Base-by-base conservation (phyloP, 2,888 invertebrate species). In the Eubasilissa splendida region DNA sequence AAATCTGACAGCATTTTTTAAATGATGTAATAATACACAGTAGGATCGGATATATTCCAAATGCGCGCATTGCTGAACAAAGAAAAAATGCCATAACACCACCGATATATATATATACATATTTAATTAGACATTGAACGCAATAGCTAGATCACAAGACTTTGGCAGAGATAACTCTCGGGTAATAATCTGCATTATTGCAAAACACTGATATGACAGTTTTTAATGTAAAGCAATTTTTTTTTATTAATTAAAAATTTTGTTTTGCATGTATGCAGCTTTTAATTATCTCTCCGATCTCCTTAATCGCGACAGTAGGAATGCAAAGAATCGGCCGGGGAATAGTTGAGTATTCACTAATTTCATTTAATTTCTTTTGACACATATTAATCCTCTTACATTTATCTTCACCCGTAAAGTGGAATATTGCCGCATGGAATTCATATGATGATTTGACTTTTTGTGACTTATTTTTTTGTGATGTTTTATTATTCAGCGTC, bases 301-400 rank as follows among this genome's bases (percentile, higher is more conserved):
- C 22, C 65, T 76, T 54, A 60, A 65, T 53, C 59, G 66, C 76
- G 73, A 70, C 12, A 50, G 53, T 70, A 70, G n/a, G 12, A 73
- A 54, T 11, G 56, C 71, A 56, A 58, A 73, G 58, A 60, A 42
- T 22, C 75, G 14, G 10, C 33, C 50, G 75, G 63, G 50, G 10
- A 60, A 50, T 76, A 76, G 76, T 76, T 76, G 76, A 76, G 76
- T 76, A 76, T 76, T 59, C 14, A 7, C 42, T 31, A 75, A 42
- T 68, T 63, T 76, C 31, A 63, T 76, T 76, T 76, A 60, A 75
- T 76, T 53, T 53, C 60, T 4, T 76, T 76, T 76, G 33, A 31
- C 22, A 52, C 11, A 8, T 0, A 33, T 4, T 31, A n/a, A 42
- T 75, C 52, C 33, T 50, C 52, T 75, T 60, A 66, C 31, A 54